Conservation (phyloP, 2,113 vertebrate species). For the Trogon surrucura region DNA sequence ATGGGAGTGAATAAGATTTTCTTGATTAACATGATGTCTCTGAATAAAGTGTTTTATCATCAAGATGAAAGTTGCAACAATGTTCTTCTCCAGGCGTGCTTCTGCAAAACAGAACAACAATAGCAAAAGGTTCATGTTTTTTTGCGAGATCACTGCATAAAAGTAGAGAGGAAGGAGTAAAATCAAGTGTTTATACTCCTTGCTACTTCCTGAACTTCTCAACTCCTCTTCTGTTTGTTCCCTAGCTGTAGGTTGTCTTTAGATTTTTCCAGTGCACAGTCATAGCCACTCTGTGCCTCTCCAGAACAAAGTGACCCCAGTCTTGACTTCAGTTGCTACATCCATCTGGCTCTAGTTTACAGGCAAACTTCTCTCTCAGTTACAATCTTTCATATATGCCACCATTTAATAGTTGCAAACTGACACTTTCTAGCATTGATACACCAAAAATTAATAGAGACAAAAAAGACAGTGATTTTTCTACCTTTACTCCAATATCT, state of each 20-base stretch:
- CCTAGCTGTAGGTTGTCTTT: neutral
- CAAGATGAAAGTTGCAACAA: constrained; percentile 92
- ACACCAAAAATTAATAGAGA: neutral
- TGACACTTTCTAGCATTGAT: neutral
- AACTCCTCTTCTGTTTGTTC: neutral
- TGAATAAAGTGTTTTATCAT: constrained; percentile 95
- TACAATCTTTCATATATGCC: neutral
- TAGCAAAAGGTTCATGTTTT: neutral
- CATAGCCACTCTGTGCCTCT: neutral
- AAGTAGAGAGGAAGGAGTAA: neutral
- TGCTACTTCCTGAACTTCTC: neutral
- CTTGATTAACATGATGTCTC: constrained; percentile 93
- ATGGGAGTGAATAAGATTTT: constrained; percentile 89
- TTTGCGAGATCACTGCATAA: neutral
- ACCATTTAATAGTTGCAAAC: neutral
- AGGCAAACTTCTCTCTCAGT: neutral
- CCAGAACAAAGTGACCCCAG: neutral
- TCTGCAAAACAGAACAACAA: constrained; percentile 77
- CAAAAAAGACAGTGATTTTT: neutral
- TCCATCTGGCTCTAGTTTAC: neutral
- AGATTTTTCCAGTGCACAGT: neutral
- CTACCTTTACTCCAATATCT: neutral
- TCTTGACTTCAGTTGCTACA: neutral
- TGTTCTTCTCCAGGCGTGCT: constrained; percentile 93
- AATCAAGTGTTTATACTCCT: neutral